Conservation (phyloP, 2,888 invertebrate species). For the Euphydryas editha region DNA sequence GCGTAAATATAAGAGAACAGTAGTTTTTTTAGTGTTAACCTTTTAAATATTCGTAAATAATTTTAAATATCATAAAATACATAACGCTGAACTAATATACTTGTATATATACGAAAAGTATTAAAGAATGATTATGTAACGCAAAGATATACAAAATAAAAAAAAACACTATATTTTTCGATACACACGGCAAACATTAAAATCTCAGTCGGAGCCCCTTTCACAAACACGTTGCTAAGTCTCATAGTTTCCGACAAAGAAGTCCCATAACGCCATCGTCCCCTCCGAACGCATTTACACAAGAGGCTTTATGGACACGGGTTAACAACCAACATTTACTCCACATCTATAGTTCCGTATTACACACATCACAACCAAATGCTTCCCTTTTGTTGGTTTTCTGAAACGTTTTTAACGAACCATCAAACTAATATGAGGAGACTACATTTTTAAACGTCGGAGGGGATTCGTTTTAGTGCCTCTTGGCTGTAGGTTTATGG, state of each 20-base stretch:
- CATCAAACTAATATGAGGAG: not conserved
- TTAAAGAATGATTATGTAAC: too few species aligned
- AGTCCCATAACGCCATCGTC: constrained; percentile 29
- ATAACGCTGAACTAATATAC: too few species aligned
- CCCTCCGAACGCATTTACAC: constrained; percentile 34
- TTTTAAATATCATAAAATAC: too few species aligned
- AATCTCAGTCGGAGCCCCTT: constrained; percentile 26
- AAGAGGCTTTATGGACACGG: constrained; percentile 36
- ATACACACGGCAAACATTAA: constrained; percentile 10
- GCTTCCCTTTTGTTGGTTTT: not conserved
- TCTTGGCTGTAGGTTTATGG: too few species aligned
- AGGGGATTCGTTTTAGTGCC: too few species aligned
- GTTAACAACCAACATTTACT: constrained; percentile 35
- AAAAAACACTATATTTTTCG: not conserved
- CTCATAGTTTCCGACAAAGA: constrained; percentile 30
- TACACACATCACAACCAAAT: constrained; percentile 19
- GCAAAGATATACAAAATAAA: not conserved
- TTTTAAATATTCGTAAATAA: too few species aligned
- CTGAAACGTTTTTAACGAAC: not conserved
- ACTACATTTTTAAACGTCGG: not conserved
- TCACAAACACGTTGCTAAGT: constrained; percentile 25
- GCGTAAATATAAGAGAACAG: too few species aligned
- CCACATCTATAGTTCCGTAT: constrained; percentile 6
- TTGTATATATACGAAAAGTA: too few species aligned
- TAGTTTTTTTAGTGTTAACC: too few species aligned